These are phyloP conservation scores for Drosophila arawakana DNA, from an alignment of 1,140 invertebrate genomes.

Conservation along the genomic window DNA sequence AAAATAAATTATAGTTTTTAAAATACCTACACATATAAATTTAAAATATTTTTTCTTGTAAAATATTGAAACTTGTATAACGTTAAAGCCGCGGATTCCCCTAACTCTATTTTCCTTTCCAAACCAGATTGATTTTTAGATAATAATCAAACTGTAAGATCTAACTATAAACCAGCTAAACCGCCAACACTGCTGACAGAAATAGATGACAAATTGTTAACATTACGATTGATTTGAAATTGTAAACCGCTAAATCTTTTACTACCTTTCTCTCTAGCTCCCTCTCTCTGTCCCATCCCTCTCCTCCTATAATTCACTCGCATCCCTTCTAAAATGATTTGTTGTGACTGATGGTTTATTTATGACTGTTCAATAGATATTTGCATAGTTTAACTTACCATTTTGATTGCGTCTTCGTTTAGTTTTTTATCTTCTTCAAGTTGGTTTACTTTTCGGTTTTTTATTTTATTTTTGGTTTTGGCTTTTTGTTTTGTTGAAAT, in stretches of 20 bases:
- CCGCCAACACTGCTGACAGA: too few relatives aligned
- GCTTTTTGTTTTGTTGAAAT: background rate
- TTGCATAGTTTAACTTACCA: slow-evolving; percentile 61
- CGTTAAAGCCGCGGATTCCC: too few relatives aligned
- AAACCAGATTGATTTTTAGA: too few relatives aligned
- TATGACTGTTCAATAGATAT: slow-evolving; percentile 16
- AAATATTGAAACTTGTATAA: too few relatives aligned
- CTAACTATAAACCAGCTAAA: too few relatives aligned
- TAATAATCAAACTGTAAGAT: too few relatives aligned
- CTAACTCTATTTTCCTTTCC: too few relatives aligned
- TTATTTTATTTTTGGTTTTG: background rate
- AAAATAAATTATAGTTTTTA: too few relatives aligned
- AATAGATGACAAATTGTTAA: background rate
- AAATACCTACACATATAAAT: too few relatives aligned
- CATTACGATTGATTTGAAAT: slow-evolving; percentile 30
- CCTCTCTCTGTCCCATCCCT: background rate
- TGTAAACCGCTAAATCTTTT: background rate
- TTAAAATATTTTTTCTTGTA: too few relatives aligned
- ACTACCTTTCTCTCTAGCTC: background rate
- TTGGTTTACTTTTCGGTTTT: slow-evolving; percentile 19
- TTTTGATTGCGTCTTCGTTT: slow-evolving; percentile 22
- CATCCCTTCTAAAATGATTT: slow-evolving; percentile 5
- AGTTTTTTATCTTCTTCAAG: slow-evolving; percentile 16
- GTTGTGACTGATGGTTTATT: slow-evolving; percentile 29
- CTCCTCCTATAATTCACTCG: background rate